phyloP scores from a whole-genome alignment of 1,140 invertebrate genomes.

The Megalopta genalis region DNA sequence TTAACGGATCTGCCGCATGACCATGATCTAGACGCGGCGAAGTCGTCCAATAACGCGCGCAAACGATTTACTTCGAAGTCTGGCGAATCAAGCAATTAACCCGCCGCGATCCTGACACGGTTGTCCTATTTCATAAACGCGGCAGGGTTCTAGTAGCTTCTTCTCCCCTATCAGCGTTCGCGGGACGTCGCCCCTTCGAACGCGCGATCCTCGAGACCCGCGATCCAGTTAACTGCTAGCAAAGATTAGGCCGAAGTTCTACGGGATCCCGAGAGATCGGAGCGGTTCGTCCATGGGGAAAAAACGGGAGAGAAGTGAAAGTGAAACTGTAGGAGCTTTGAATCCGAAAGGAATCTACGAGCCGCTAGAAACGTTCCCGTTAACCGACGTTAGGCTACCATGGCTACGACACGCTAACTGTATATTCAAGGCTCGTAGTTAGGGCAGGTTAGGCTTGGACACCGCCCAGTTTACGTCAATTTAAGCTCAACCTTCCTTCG shows the following conservation, averaged over 20 bases:
- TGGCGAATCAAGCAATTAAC: slow-evolving; percentile 27
- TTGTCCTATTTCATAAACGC: slow-evolving; percentile 18
- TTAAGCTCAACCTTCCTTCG: slow-evolving; percentile 37
- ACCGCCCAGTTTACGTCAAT: slow-evolving; percentile 46
- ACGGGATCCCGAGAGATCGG: not conserved
- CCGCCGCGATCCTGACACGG: not conserved
- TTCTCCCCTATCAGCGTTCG: not conserved
- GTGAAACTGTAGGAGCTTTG: slow-evolving; percentile 15
- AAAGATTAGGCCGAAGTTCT: not conserved
- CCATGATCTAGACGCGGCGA: slow-evolving; percentile 39
- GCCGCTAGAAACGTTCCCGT: slow-evolving; percentile 39
- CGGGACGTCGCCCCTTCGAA: too few species aligned
- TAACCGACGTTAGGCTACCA: slow-evolving; percentile 13
- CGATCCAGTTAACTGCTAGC: too few species aligned
- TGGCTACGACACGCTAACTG: slow-evolving; percentile 6
- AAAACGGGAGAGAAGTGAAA: not conserved
- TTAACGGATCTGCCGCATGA: slow-evolving; percentile 34
- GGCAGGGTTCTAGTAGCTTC: not conserved
- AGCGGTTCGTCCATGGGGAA: not conserved
- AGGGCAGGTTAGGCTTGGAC: slow-evolving; percentile 49
- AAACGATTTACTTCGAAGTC: not conserved
- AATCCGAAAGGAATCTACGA: not conserved
- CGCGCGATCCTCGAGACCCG: too few species aligned
- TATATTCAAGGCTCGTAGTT: slow-evolving; percentile 45
- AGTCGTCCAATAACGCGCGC: slow-evolving; percentile 1